A percentile compares a stretch with the other conserved stretches of the same genome.
Evolutionary conservation across 1,140 invertebrate genomes (phyloP).

Genomic region (Globodera rostochiensis): DNA sequence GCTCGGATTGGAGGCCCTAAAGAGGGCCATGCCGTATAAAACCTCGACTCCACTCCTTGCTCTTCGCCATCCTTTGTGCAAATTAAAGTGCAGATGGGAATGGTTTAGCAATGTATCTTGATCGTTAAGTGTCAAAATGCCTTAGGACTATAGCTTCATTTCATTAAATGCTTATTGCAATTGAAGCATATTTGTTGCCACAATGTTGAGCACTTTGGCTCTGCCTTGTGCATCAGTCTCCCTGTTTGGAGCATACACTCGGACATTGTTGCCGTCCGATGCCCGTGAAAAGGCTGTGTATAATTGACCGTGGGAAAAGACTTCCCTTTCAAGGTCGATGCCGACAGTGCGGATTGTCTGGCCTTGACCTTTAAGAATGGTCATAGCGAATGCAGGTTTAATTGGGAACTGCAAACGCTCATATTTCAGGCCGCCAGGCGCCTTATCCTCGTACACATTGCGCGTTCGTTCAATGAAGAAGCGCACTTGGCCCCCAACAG

Average conservation of each 20-base stretch:
- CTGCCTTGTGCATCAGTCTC: conserved; percentile 3
- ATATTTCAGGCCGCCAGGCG: background rate
- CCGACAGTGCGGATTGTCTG: conserved; percentile 6
- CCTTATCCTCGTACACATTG: background rate
- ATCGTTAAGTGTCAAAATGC: background rate
- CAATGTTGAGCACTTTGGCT: background rate
- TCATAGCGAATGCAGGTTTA: conserved; percentile 26
- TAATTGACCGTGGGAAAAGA: conserved; percentile 22
- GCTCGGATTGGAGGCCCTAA: too few relatives aligned
- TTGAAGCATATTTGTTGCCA: background rate
- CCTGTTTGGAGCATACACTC: background rate
- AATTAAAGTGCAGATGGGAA: conserved; percentile 5
- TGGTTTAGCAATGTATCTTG: background rate
- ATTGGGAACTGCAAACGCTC: conserved; percentile 21
- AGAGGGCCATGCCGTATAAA: too few relatives aligned
- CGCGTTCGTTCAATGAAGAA: background rate
- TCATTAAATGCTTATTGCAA: background rate
- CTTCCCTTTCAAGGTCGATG: conserved; percentile 13
- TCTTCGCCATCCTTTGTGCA: too few relatives aligned
- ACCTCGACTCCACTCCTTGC: too few relatives aligned
- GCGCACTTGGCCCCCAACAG: background rate
- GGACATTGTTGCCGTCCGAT: conserved; percentile 1
- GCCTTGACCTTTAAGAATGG: conserved; percentile 26
- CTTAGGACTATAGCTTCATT: background rate
- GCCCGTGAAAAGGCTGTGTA: background rate